Evolutionary conservation across 37 sponge, comb jelly and placozoan genomes (phyloP).

Genomic region (Oopsacas minuta): DNA sequence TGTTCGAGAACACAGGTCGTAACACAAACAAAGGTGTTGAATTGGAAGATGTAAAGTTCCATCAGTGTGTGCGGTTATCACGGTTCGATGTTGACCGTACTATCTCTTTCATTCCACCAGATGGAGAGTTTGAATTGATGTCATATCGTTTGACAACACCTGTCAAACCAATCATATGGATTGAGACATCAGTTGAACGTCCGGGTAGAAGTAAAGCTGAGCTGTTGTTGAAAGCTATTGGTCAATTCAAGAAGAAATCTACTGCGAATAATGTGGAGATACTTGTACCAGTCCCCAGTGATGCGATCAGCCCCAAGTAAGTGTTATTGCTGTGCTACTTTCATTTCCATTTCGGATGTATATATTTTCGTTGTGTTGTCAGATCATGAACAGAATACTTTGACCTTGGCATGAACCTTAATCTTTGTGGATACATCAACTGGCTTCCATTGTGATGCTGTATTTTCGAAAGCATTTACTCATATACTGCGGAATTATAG

Average conservation of each 20-base stretch:
- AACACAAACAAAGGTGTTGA: slow-evolving; percentile 72
- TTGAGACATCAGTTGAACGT: slow-evolving; percentile 84
- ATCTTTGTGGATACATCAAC: too few species aligned
- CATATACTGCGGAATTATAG: too few species aligned
- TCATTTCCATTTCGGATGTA: too few species aligned
- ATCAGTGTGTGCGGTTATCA: slow-evolving; percentile 95
- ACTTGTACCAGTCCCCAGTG: slow-evolving; percentile 79
- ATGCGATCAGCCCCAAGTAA: slow-evolving; percentile 77
- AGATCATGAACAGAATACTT: too few species aligned
- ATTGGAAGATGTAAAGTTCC: slow-evolving; percentile 94
- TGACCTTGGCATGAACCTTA: too few species aligned
- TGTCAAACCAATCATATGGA: slow-evolving; percentile 80
- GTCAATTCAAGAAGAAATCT: slow-evolving; percentile 90
- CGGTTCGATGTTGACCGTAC: slow-evolving; percentile 96
- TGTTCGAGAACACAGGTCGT: slow-evolving; percentile 90
- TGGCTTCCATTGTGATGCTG: too few species aligned
- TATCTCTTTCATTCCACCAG: slow-evolving; percentile 93
- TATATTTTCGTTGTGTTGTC: too few species aligned
- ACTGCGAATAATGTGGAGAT: slow-evolving; percentile 90
- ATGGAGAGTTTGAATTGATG: slow-evolving; percentile 98
- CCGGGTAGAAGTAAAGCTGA: slow-evolving; percentile 95
- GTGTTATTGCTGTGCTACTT: too few species aligned
- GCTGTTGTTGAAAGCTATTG: slow-evolving; percentile 59
- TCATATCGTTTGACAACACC: slow-evolving; percentile 84
- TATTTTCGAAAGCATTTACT: too few species aligned